Conservation (phyloP, 2,113 vertebrate genomes). For the Chauna torquata region DNA sequence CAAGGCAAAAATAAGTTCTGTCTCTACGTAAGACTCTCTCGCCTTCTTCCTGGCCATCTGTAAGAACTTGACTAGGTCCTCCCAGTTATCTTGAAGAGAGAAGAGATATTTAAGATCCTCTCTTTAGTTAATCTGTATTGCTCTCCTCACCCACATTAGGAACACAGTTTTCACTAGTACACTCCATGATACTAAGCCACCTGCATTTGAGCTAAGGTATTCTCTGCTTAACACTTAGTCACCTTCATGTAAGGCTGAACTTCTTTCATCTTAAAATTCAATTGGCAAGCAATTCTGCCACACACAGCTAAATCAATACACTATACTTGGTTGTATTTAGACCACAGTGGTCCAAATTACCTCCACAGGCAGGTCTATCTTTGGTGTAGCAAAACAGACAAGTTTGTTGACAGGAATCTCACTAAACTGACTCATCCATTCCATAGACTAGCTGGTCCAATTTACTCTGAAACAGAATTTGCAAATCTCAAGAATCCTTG, state of each 20-base stretch:
- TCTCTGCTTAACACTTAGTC: background rate
- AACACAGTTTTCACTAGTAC: background rate
- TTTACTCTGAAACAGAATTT: background rate
- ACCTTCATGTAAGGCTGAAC: background rate
- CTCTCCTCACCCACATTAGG: background rate
- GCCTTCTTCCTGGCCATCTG: conserved; percentile 93
- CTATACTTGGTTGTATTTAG: background rate
- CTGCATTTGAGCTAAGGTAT: background rate
- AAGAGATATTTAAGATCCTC: background rate
- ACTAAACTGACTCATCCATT: background rate
- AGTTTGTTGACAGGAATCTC: background rate
- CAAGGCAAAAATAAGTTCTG: conserved; percentile 92
- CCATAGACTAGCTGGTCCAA: background rate
- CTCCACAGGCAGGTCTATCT: background rate
- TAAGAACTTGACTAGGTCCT: conserved; percentile 92
- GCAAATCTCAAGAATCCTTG: background rate
- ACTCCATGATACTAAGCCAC: background rate
- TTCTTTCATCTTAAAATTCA: background rate
- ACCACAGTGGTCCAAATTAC: background rate
- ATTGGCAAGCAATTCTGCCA: background rate
- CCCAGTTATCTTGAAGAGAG: conserved; percentile 87
- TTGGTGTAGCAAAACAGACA: background rate
- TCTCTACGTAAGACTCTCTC: conserved; percentile 88
- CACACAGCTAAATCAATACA: background rate
- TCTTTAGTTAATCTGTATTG: background rate